Evolutionary conservation across 2,113 vertebrate genomes (phyloP).

Genomic region (Symphodus melops): DNA sequence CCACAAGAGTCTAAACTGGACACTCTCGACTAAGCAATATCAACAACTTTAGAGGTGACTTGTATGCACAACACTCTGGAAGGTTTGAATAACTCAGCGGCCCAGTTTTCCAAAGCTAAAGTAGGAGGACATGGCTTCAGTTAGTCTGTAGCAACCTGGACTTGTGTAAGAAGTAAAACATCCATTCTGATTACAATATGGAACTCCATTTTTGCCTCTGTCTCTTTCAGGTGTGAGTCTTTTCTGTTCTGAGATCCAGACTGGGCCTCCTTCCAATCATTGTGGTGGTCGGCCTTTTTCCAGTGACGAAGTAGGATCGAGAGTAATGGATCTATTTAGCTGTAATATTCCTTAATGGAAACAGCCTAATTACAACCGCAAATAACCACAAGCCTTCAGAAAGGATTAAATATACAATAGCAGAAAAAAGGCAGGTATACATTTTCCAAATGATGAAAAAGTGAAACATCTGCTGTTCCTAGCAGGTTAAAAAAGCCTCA

Average conservation of each 20-base stretch:
- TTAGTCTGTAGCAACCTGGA: neutral
- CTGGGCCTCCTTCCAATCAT: slow-evolving; percentile 54
- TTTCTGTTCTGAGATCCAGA: slow-evolving; percentile 51
- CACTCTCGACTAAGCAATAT: neutral
- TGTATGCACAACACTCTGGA: no score
- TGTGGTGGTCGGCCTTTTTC: slow-evolving; percentile 70
- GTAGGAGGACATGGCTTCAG: neutral
- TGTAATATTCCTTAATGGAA: slow-evolving; percentile 82
- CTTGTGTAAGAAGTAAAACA: slow-evolving; percentile 12
- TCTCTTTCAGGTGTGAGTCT: slow-evolving; percentile 68
- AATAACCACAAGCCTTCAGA: slow-evolving; percentile 78
- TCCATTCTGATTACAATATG: slow-evolving; percentile 22
- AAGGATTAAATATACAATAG: slow-evolving; percentile 77
- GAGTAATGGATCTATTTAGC: slow-evolving; percentile 78
- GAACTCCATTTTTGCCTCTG: slow-evolving; percentile 35
- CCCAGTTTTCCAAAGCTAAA: neutral
- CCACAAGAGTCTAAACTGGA: neutral
- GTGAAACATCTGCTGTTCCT: slow-evolving; percentile 79
- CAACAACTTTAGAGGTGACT: no score
- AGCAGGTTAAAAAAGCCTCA: slow-evolving; percentile 62
- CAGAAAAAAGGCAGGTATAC: slow-evolving; percentile 69
- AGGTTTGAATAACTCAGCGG: no score
- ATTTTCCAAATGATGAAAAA: slow-evolving; percentile 80
- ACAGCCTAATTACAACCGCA: slow-evolving; percentile 78
- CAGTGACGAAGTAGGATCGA: slow-evolving; percentile 64